These are phyloP conservation scores for Yponomeuta evonymella DNA, from an alignment of 2,888 invertebrate genomes.

Conservation along the genomic window DNA sequence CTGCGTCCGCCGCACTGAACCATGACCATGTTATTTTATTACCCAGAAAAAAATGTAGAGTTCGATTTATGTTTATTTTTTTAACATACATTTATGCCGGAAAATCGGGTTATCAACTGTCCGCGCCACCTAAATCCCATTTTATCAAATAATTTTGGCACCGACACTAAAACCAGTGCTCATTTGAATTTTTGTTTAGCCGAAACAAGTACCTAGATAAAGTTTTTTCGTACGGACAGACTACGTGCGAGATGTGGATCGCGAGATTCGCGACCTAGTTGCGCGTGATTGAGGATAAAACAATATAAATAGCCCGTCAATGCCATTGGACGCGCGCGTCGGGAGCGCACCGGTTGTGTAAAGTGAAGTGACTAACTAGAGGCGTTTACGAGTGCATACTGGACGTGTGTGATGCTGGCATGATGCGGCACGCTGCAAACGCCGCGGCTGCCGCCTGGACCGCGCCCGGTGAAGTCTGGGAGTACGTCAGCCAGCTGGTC, in stretches of 20 bases:
- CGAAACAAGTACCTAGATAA: background rate
- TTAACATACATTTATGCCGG: background rate
- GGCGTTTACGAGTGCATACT: conserved; percentile 25
- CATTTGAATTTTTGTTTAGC: background rate
- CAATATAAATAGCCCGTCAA: conserved; percentile 74
- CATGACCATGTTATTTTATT: conserved; percentile 15
- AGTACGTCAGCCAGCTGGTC: conserved; percentile 80
- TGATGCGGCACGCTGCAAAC: conserved; percentile 69
- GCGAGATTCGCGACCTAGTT: conserved; percentile 72
- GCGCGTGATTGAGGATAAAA: conserved; percentile 73
- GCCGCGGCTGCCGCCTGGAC: conserved; percentile 65
- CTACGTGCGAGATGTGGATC: conserved; percentile 63
- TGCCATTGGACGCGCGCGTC: conserved; percentile 47
- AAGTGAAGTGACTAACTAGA: conserved; percentile 14
- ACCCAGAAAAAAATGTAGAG: background rate
- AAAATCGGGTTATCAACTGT: background rate
- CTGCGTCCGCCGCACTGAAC: conserved; percentile 15
- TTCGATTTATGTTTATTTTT: background rate
- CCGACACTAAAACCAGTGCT: background rate
- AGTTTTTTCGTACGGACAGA: conserved; percentile 15
- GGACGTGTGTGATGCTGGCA: conserved; percentile 60
- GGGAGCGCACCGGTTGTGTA: conserved; percentile 1
- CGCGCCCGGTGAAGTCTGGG: conserved; percentile 79
- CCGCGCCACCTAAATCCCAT: background rate
- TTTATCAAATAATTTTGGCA: background rate